These are phyloP conservation scores for Carassius carassius DNA, from an alignment of 2,113 vertebrate genomes.

Conservation along the genomic window DNA sequence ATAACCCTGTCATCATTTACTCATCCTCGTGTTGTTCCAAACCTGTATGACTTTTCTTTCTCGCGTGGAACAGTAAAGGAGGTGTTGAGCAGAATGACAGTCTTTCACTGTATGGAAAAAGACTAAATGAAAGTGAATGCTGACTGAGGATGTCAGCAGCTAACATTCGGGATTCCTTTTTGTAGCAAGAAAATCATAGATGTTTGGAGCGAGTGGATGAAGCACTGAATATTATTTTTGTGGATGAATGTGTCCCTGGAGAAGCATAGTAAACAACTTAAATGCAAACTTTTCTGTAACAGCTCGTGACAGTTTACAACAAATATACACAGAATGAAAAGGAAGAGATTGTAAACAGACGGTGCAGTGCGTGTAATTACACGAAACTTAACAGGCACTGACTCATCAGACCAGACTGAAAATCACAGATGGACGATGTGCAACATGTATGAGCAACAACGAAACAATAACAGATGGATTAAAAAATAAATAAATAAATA, in stretches of 20 bases:
- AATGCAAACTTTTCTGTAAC: background rate
- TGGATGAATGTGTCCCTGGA: background rate
- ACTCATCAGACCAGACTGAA: slow-evolving; percentile 21
- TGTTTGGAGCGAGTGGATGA: background rate
- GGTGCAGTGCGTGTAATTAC: background rate
- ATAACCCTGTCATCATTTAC: background rate
- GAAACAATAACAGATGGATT: background rate
- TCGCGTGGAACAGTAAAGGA: background rate
- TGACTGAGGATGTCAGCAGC: background rate
- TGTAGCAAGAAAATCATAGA: background rate
- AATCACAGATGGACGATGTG: slow-evolving; percentile 12
- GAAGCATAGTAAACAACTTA: background rate
- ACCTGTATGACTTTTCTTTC: background rate
- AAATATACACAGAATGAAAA: background rate
- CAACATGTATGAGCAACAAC: slow-evolving; percentile 30
- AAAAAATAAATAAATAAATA: no score
- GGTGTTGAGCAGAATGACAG: background rate
- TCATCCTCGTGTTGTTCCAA: background rate
- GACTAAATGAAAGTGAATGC: background rate
- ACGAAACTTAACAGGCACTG: background rate
- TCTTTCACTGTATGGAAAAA: background rate
- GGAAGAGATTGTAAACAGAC: background rate
- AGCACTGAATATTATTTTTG: background rate
- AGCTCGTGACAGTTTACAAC: background rate
- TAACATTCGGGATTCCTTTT: background rate